A percentile compares a stretch with the other conserved stretches of the same genome.
Evolutionary conservation across 2,113 vertebrate species (phyloP).

Genomic region (Eira barbara): DNA sequence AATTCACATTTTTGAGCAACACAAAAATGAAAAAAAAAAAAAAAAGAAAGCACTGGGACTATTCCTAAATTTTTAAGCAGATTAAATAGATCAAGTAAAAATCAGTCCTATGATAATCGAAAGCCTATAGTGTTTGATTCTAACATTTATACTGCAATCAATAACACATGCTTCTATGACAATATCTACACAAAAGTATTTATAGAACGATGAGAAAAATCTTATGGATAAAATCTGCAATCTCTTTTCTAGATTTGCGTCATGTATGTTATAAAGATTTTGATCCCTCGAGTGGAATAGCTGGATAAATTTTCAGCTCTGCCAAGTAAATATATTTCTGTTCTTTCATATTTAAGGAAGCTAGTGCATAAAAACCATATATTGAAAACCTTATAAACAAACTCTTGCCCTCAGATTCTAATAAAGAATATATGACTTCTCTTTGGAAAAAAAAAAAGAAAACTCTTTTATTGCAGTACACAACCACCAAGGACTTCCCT

Average conservation of each 20-base stretch:
- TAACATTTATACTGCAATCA: background rate
- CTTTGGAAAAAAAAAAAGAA: background rate
- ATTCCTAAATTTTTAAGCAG: background rate
- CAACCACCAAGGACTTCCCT: background rate
- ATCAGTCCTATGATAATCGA: background rate
- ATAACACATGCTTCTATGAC: background rate
- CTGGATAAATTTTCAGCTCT: background rate
- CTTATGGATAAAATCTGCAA: background rate
- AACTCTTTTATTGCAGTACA: background rate
- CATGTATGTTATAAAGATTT: background rate
- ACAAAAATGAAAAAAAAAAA: background rate
- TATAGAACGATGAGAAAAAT: background rate
- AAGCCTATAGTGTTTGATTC: background rate
- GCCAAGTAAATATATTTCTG: background rate
- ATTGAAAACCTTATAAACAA: constrained; percentile 31
- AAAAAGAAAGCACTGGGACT: background rate
- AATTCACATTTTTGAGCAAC: background rate
- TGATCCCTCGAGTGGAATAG: background rate
- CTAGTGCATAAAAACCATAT: background rate
- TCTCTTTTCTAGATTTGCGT: background rate
- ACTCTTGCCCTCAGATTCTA: constrained; percentile 18
- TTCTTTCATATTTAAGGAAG: constrained; percentile 28
- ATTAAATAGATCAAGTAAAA: background rate
- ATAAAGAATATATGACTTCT: background rate
- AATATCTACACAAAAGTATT: background rate